These are phyloP conservation scores for Nothocercus julius DNA, from an alignment of 2,113 vertebrate genomes.

Conservation along the genomic window DNA sequence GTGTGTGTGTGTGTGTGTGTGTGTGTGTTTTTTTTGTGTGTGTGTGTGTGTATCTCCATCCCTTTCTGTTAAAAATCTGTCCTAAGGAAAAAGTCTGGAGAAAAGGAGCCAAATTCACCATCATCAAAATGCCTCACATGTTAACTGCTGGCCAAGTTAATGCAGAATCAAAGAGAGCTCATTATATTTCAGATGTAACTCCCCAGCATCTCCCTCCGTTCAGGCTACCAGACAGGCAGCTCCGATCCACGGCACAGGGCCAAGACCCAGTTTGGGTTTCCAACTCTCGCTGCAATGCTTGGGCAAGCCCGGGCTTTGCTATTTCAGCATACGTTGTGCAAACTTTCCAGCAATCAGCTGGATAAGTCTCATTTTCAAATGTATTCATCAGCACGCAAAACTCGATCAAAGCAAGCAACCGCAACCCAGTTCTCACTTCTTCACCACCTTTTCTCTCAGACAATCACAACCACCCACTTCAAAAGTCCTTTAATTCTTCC, in stretches of 20 bases:
- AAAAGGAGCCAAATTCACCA: not conserved
- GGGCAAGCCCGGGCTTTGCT: not conserved
- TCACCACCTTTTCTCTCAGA: not conserved
- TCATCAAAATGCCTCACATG: not conserved
- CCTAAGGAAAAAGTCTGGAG: not conserved
- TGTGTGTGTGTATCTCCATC: no score
- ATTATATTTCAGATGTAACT: not conserved
- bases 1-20: no score
- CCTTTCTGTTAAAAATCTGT: not conserved
- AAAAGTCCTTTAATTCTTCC: slow-evolving; percentile 3
- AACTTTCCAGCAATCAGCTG: not conserved
- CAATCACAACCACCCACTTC: not conserved
- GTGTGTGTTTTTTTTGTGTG: no score
- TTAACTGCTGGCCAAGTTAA: not conserved
- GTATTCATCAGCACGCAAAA: slow-evolving; percentile 30
- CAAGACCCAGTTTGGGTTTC: not conserved
- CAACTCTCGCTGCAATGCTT: not conserved
- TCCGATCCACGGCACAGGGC: not conserved
- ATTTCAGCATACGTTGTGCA: not conserved
- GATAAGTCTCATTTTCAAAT: not conserved
- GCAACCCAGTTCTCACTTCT: not conserved
- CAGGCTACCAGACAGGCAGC: not conserved
- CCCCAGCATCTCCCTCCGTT: not conserved
- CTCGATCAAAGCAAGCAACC: not conserved
- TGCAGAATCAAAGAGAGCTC: not conserved